A percentile compares a stretch with the other conserved stretches of the same genome.
These are phyloP conservation scores for Poecilia gillii DNA, from an alignment of 2,797 vertebrate genomes.

Conservation along the genomic window DNA sequence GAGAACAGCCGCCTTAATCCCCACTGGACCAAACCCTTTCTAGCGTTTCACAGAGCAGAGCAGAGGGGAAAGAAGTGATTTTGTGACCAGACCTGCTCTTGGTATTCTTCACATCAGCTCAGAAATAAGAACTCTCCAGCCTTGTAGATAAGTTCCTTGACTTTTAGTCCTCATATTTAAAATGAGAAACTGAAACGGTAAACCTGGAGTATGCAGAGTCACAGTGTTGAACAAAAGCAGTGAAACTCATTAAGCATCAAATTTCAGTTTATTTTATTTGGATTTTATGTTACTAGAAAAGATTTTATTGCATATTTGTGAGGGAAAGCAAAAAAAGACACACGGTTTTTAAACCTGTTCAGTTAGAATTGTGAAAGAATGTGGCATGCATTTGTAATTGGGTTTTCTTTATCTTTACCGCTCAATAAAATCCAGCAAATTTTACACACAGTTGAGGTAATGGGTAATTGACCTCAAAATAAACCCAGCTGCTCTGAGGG, in stretches of 20 bases:
- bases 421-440: not conserved
- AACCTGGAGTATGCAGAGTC: not conserved
- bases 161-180: not conserved
- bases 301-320: not conserved
- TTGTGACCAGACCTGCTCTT: conserved; percentile 18
- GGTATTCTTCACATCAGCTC: conserved; percentile 7
- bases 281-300: not conserved
- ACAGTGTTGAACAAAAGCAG: not conserved
- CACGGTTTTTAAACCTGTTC: not conserved
- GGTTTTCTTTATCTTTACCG: not conserved
- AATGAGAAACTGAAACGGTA: not conserved
- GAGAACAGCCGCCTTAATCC: conserved; percentile 27
- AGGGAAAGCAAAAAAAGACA: no score
- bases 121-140: not conserved
- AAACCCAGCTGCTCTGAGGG: not conserved
- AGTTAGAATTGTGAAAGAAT: not conserved
- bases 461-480: not conserved
- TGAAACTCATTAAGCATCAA: not conserved
- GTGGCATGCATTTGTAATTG: not conserved
- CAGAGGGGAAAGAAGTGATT: conserved; percentile 12
- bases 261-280: not conserved
- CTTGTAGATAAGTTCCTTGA: not conserved
- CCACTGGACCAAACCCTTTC: conserved; percentile 18
- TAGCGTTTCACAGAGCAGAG: conserved; percentile 19
- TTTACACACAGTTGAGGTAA: no score